Evolutionary conservation across 2,888 invertebrate species (phyloP).

Genomic region (Ichneumoninae sp.): DNA sequence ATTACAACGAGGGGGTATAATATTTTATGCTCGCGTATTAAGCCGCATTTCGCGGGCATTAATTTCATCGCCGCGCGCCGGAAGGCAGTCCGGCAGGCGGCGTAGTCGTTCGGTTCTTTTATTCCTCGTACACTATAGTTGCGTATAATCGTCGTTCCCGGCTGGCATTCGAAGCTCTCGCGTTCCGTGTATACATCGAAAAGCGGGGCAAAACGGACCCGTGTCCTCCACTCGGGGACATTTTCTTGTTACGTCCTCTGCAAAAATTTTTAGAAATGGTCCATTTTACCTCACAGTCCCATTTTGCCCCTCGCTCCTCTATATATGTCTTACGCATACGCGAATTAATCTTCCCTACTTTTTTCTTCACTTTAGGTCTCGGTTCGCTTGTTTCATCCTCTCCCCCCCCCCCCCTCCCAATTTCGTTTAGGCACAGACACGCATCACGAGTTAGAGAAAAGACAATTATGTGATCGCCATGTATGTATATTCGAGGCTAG

Average conservation of each 20-base stretch:
- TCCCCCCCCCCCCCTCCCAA: conserved; percentile 1
- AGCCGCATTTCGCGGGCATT: conserved; percentile 70
- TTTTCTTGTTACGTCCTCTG: background rate
- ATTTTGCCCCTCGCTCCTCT: no score
- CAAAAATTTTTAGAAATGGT: no score
- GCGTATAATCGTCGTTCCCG: conserved; percentile 2
- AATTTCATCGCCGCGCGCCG: conserved; percentile 68
- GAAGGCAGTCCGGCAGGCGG: conserved; percentile 42
- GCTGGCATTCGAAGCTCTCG: conserved; percentile 25
- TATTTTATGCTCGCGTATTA: conserved; percentile 70
- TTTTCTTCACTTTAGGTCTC: conserved; percentile 18
- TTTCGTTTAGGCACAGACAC: conserved; percentile 28
- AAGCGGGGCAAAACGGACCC: no score
- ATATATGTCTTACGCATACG: background rate
- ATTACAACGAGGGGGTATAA: conserved; percentile 65
- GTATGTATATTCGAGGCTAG: background rate
- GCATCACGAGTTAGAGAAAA: conserved; percentile 12
- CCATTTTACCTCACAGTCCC: no score
- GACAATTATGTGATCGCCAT: conserved; percentile 36
- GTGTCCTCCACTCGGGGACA: background rate
- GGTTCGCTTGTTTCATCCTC: background rate
- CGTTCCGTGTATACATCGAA: conserved; percentile 20
- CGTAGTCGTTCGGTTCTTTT: conserved; percentile 35
- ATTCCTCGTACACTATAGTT: conserved; percentile 10
- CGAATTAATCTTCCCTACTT: background rate